A percentile compares a stretch with the other conserved stretches of the same genome.
phyloP scores from a whole-genome alignment of 2,888 invertebrate genomes.

The Drosophila melanosoma region DNA sequence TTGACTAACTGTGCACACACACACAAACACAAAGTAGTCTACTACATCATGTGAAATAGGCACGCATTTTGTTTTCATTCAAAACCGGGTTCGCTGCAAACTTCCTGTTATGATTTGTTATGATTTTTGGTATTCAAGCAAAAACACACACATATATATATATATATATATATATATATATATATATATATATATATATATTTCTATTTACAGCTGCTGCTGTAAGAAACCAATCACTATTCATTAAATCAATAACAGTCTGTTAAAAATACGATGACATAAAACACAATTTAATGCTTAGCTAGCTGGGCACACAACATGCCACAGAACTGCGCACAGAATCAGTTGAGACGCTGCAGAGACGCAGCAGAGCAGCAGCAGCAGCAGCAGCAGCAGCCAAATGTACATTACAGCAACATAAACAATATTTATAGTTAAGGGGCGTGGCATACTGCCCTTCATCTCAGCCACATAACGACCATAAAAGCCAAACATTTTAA shows the following conservation, averaged over 20 bases:
- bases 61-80: not conserved
- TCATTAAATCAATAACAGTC: slow-evolving; percentile 43
- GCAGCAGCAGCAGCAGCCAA: slow-evolving; percentile 2
- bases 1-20: slow-evolving; percentile 1
- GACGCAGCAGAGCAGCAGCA: not conserved
- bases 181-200: not conserved
- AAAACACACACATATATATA: not conserved
- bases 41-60: slow-evolving; percentile 4
- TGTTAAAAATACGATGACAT: slow-evolving; percentile 33
- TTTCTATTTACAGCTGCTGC: not conserved
- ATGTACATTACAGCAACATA: slow-evolving; percentile 27
- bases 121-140: not conserved
- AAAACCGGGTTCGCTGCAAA: not conserved
- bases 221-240: slow-evolving; percentile 26
- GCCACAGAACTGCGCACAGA: slow-evolving; percentile 7
- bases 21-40: too few relatives aligned
- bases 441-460: slow-evolving; percentile 16
- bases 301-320: slow-evolving; percentile 16
- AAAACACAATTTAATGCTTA: slow-evolving; percentile 48
- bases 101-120: not conserved
- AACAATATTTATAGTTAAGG: slow-evolving; percentile 58
- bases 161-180: too few relatives aligned
- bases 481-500: slow-evolving; percentile 73
- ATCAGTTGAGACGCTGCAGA: not conserved
- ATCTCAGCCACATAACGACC: slow-evolving; percentile 46